Evolutionary conservation across 2,888 invertebrate genomes (phyloP), one percentile per base, ranked within the genome.

Genomic region (Aphelenchoides bicaudatus): DNA sequence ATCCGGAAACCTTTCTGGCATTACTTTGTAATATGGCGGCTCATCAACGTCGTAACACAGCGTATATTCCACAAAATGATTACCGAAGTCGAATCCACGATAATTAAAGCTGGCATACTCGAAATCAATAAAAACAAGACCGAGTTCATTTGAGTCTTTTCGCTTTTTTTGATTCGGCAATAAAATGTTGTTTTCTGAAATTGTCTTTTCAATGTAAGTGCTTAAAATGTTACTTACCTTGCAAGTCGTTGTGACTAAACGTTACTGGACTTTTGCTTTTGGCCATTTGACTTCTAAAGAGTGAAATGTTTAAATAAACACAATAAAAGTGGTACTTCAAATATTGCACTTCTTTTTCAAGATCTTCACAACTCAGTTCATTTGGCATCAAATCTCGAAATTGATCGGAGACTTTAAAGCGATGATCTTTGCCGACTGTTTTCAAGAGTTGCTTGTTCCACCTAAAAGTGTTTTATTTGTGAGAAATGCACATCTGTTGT

Each of bases 21-120:
- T 82, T 66, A 87, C 87, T 59, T 82, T 84, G 80, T 87, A 93
- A 81, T 87, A 88, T 0, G 92, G 92, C 70, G 86, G 85, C 31
- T 86, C 84, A 0, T 86, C 84, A 56, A 86, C 86, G 0, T 87
- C 89, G 80, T 93, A 92, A 78, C 92, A 90, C 78, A 89, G 89
- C 0, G 86, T 86, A 90, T 91, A 80, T 80, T 93, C 93, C 63
- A 89, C 85, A 80, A 93, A 92, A 78, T 93, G 93, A 81, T 93
- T 93, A 2, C 92, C 92, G 50, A 93, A 83, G 81, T 93, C 93
- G 81, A 91, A 93, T 0, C 88, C 91, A 52, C 92, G 56, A 27
- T 50, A 59, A 43, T 59, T 59, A 28, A 56, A 59, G 31, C 59
- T 89, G 80, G 91, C 91, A 79, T 92, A 93, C 81, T 93, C 92